Percentiles rank a stretch among this genome's conserved stretches.
These are phyloP conservation scores for Diadumene lineata DNA, from an alignment of 92 coral and sea anemone genomes.

Conservation along the genomic window DNA sequence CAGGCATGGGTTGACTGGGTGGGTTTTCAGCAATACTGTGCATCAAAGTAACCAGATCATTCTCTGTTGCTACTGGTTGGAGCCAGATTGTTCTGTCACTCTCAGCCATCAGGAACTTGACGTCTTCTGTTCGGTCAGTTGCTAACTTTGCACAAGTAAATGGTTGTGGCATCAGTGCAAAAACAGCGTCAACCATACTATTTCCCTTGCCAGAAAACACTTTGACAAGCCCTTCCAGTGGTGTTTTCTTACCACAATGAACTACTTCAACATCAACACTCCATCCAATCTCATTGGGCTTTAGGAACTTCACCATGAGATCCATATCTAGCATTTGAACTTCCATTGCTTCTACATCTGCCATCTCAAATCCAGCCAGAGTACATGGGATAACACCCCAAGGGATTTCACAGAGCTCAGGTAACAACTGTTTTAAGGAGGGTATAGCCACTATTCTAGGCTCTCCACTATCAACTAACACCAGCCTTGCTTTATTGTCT, in stretches of 20 bases:
- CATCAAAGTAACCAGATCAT: constrained; percentile 69
- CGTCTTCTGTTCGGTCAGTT: constrained; percentile 32
- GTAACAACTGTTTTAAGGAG: constrained; percentile 45
- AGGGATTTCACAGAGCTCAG: constrained; percentile 55
- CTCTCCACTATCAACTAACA: constrained; percentile 88
- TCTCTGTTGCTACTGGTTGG: constrained; percentile 58
- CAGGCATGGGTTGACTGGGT: constrained; percentile 20
- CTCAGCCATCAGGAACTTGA: constrained; percentile 60
- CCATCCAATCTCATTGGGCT: constrained; percentile 62
- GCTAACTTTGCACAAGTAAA: constrained; percentile 41
- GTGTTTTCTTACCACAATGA: too few relatives aligned
- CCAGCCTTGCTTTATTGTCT: constrained; percentile 65
- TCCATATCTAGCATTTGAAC: constrained; percentile 68
- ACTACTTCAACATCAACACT: constrained; percentile 62
- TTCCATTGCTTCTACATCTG: constrained; percentile 62
- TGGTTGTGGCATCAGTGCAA: too few relatives aligned
- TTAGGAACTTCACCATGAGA: constrained; percentile 70
- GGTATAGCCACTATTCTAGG: constrained; percentile 52
- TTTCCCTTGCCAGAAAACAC: too few relatives aligned
- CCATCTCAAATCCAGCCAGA: constrained; percentile 53
- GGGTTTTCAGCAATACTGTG: constrained; percentile 53
- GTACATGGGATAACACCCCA: constrained; percentile 73
- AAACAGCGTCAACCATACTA: too few relatives aligned
- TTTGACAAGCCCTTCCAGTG: too few relatives aligned
- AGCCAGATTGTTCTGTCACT: constrained; percentile 72